Evolutionary conservation across 2,888 invertebrate species (phyloP).

Genomic region (Liopterus haemorrhoidalis): DNA sequence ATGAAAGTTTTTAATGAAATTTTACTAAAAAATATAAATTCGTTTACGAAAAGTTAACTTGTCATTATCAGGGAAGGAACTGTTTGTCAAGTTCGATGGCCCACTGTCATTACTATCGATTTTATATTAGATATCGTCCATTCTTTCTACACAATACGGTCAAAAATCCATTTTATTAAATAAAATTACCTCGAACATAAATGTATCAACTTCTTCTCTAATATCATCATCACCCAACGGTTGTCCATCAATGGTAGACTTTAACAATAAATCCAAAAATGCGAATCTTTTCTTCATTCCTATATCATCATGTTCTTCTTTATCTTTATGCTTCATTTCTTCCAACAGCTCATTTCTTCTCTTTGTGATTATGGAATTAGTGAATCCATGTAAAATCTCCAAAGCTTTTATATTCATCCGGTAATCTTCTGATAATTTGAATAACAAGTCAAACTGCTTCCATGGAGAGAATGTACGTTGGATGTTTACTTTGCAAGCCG

Average conservation of each 20-base stretch:
- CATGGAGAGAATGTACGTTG: slow-evolving; percentile 44
- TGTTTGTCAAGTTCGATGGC: too few species aligned
- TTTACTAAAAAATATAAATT: too few species aligned
- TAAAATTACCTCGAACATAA: slow-evolving; percentile 59
- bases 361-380: slow-evolving; percentile 52
- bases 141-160: too few species aligned
- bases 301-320: slow-evolving; percentile 32
- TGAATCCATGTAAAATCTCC: slow-evolving; percentile 50
- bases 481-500: slow-evolving; percentile 40
- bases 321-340: not conserved
- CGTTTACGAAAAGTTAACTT: too few species aligned
- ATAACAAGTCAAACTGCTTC: slow-evolving; percentile 47
- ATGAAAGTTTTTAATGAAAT: too few species aligned
- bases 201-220: slow-evolving; percentile 64
- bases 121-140: too few species aligned
- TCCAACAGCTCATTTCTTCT: slow-evolving; percentile 36
- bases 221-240: slow-evolving; percentile 54
- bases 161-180: too few species aligned
- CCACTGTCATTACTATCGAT: too few species aligned
- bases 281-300: slow-evolving; percentile 58
- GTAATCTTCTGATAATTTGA: slow-evolving; percentile 53
- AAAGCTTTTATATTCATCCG: slow-evolving; percentile 50
- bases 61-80: too few species aligned
- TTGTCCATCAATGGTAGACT: slow-evolving; percentile 54
- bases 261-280: slow-evolving; percentile 60